A percentile compares a stretch with the other conserved stretches of the same genome.
phyloP scores from a whole-genome alignment of 2,113 vertebrate species.

The Tachycineta bicolor region DNA sequence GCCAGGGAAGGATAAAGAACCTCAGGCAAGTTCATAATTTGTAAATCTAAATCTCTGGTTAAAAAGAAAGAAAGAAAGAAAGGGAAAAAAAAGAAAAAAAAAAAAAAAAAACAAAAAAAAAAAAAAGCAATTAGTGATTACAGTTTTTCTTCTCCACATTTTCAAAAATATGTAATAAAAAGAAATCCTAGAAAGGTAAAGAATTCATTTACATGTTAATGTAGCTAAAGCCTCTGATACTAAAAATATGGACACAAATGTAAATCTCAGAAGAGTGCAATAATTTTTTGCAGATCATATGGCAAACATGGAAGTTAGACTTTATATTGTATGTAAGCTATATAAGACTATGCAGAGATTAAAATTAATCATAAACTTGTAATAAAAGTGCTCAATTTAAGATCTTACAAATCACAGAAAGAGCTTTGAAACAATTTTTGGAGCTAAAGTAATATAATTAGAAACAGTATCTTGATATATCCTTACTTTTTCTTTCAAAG shows the following conservation, averaged over 20 bases:
- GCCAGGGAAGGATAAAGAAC: not conserved
- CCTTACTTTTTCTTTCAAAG: not conserved
- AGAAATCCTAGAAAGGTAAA: not conserved
- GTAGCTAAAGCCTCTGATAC: not conserved
- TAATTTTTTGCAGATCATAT: not conserved
- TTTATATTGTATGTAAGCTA: not conserved
- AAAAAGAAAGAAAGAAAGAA: too few species aligned
- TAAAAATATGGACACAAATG: not conserved
- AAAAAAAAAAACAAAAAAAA: not conserved
- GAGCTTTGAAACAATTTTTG: not conserved
- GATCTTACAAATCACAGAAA: not conserved
- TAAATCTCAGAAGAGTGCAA: not conserved
- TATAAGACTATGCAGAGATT: not conserved
- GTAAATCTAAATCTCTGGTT: not conserved
- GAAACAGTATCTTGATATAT: not conserved
- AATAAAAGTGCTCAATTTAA: not conserved
- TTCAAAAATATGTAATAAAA: not conserved
- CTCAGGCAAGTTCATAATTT: not conserved
- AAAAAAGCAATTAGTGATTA: not conserved
- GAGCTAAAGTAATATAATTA: not conserved
- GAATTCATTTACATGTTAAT: not conserved
- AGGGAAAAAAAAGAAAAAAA: too few species aligned
- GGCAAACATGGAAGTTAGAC: not conserved
- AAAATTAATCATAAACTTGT: not conserved
- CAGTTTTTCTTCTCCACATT: not conserved